Percentiles rank a stretch among this genome's conserved stretches.
Evolutionary conservation across 1,140 invertebrate species (phyloP).

Genomic region (Dreissena polymorpha): DNA sequence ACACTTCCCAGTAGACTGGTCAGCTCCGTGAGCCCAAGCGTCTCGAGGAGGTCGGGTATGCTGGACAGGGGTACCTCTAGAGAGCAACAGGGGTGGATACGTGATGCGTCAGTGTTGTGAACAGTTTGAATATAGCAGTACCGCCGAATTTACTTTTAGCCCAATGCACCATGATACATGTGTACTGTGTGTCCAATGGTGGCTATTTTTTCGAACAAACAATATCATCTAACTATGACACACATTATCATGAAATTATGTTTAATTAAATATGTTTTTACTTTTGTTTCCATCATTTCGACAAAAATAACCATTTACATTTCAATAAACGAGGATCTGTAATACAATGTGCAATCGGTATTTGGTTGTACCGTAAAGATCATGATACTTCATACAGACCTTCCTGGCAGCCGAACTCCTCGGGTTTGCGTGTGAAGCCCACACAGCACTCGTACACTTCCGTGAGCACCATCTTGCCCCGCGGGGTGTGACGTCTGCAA

Average conservation of each 20-base stretch:
- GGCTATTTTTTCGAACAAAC: no score
- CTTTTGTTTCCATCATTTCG: neutral
- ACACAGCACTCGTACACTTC: slow-evolving; percentile 48
- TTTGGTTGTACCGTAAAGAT: neutral
- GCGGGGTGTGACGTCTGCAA: neutral
- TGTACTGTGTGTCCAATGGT: no score
- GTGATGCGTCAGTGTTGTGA: neutral
- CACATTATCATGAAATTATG: no score
- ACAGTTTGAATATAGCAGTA: no score
- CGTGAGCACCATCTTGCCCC: neutral
- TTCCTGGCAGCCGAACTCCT: slow-evolving; percentile 34
- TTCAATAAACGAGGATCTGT: neutral
- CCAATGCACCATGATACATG: no score
- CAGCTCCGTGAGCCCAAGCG: neutral
- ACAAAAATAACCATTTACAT: neutral
- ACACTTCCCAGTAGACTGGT: slow-evolving; percentile 13
- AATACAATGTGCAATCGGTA: neutral
- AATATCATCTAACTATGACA: no score
- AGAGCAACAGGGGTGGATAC: neutral
- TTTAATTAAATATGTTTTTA: neutral
- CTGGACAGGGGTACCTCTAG: slow-evolving; percentile 14
- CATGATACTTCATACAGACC: slow-evolving; percentile 11
- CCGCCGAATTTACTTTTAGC: no score
- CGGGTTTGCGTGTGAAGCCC: slow-evolving; percentile 14
- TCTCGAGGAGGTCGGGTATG: slow-evolving; percentile 1